Conservation (phyloP, 2,113 vertebrate genomes). For the Ictidomys tridecemlineatus region DNA sequence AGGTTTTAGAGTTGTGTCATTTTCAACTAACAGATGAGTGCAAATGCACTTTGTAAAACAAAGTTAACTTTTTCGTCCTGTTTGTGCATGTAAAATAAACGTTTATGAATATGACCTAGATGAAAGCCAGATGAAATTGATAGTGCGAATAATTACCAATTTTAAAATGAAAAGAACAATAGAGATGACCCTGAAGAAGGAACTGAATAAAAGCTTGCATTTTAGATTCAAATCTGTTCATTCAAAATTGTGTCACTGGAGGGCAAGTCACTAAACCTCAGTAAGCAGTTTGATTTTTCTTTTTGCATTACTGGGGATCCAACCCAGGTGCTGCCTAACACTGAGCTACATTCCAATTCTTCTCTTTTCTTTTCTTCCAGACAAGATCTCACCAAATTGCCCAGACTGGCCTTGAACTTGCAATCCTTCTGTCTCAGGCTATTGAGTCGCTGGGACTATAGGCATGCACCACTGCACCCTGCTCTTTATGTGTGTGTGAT, state of each 20-base stretch:
- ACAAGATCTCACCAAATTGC: neutral
- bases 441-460: neutral
- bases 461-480: neutral
- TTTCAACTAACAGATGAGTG: neutral
- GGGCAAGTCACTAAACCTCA: neutral
- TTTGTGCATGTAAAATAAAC: neutral
- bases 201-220: neutral
- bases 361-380: neutral
- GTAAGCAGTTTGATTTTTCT: neutral
- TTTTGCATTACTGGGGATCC: neutral
- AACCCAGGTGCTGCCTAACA: neutral
- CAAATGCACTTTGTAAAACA: neutral
- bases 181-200: neutral
- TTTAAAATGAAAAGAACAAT: neutral
- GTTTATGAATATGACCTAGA: neutral
- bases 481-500: neutral
- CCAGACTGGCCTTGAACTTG: neutral
- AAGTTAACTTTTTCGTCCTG: neutral
- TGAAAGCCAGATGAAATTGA: neutral
- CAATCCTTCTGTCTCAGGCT: neutral
- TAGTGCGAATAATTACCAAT: neutral
- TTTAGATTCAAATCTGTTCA: neutral
- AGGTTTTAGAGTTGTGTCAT: neutral
- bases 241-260: neutral
- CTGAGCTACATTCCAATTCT: neutral